These are phyloP conservation scores for Digitonthophagus gazella DNA, from an alignment of 2,888 invertebrate species.

Conservation along the genomic window DNA sequence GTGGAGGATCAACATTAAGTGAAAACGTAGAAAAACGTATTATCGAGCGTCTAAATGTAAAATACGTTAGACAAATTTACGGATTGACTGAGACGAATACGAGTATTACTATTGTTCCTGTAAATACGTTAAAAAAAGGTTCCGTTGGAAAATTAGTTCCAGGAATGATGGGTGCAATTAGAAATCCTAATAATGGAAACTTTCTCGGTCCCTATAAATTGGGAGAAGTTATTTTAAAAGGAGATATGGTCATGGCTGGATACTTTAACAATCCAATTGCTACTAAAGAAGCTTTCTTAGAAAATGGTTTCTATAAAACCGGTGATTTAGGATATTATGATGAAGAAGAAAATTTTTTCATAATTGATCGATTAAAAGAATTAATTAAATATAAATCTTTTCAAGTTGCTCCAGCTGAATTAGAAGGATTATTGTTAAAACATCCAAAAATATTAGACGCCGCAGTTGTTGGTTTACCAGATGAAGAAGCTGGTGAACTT, in stretches of 20 bases:
- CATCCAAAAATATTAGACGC: constrained; percentile 71
- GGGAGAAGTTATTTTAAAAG: constrained; percentile 81
- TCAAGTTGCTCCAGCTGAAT: too few relatives aligned
- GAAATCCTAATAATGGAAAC: constrained; percentile 61
- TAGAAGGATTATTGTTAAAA: too few relatives aligned
- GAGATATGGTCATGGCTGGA: constrained; percentile 74
- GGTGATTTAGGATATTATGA: constrained; percentile 60
- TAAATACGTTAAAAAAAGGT: constrained; percentile 23
- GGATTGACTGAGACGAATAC: constrained; percentile 73
- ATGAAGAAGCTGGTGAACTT: constrained; percentile 71
- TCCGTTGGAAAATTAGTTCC: constrained; percentile 46
- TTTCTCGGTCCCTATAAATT: constrained; percentile 57
- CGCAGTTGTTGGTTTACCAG: constrained; percentile 76
- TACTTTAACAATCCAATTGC: constrained; percentile 71
- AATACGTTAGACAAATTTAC: constrained; percentile 66
- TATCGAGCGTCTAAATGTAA: constrained; percentile 48
- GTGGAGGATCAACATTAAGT: constrained; percentile 76
- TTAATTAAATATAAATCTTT: constrained; percentile 73
- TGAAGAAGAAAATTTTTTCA: constrained; percentile 61
- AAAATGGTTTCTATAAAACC: constrained; percentile 68
- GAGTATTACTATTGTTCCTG: constrained; percentile 49
- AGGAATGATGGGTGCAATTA: constrained; percentile 60
- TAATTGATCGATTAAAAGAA: constrained; percentile 74
- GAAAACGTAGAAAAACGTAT: constrained; percentile 61
- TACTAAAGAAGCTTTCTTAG: constrained; percentile 62